Evolutionary conservation across 2,888 invertebrate species (phyloP), one percentile per base, ranked within the genome.

Genomic region (Dendrolimus pini): DNA sequence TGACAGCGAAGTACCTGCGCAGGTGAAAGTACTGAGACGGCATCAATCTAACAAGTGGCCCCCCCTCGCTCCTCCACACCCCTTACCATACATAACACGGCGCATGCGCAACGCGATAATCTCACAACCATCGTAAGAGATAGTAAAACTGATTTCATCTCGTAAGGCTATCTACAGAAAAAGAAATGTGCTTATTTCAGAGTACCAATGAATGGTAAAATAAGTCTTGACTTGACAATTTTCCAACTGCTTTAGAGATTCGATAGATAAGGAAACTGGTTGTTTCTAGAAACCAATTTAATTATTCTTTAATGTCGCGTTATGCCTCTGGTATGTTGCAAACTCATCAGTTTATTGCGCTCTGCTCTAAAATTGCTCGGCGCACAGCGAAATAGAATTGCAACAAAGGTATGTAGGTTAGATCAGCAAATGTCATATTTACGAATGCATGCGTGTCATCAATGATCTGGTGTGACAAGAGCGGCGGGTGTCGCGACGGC

Each of bases 141-240:
- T 85, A 85, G 84, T 86, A 84, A 85, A 78, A 83, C 79, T 83
- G 82, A 80, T 82, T 86, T 78, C 80, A 85, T 80, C 83, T 82
- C 76, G 74, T 30, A 30, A 30, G 30, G 6, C 30, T 30, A 30
- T 30, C 30, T 30, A 30, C 74, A 41, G 42, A 41, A 47, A 7
- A 47, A 7, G 47, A 30, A 30, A 30, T 30, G 30, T 30, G 3
- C 30, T 30, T 30, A 30, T 54, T 13, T 13, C 54, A 54, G 10
- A 54, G 58, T 41, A 60, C 54, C 6, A 3, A 30, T 30, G 30
- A 13, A 13, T 54, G 30, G 30, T 54, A 10, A 53, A 53, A 13
- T 13, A 53, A 13, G 53, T 53, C n/a, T 7, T 13, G 53, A 7
- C 13, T 53, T n/a, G 13, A 54, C 14, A 54, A 54, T 54, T 13